phyloP scores from a whole-genome alignment of 2,888 invertebrate species.

The Peribatodes rhomboidaria region DNA sequence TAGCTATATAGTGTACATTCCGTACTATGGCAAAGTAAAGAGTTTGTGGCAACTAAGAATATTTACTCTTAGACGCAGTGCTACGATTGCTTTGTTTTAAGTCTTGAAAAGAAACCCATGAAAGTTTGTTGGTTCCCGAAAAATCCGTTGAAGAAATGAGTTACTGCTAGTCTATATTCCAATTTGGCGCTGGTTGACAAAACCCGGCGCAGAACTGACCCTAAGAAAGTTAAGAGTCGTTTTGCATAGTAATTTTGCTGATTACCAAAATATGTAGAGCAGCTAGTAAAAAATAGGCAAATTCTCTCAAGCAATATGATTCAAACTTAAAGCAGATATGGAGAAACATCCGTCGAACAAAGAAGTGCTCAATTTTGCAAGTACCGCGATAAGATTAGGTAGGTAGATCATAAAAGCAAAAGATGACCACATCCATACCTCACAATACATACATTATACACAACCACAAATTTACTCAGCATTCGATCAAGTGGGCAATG shows the following conservation, averaged over 20 bases:
- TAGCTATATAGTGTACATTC: too few relatives aligned
- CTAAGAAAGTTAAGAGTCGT: background rate
- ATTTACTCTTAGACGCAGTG: background rate
- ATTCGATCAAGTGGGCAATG: slow-evolving; percentile 49
- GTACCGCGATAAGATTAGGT: slow-evolving; percentile 13
- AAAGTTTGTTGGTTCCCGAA: background rate
- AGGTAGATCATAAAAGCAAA: slow-evolving; percentile 17
- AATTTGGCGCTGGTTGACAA: background rate
- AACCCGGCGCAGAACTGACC: too few relatives aligned
- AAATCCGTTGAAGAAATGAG: background rate
- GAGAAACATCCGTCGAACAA: background rate
- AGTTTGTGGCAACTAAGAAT: too few relatives aligned
- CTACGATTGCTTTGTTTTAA: background rate
- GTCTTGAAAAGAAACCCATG: too few relatives aligned
- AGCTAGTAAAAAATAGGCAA: background rate
- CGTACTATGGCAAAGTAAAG: too few relatives aligned
- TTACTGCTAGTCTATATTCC: background rate
- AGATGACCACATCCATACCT: slow-evolving; percentile 27
- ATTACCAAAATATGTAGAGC: background rate
- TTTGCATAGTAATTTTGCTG: background rate
- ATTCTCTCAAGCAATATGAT: too few relatives aligned
- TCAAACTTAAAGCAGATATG: background rate
- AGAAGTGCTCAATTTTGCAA: background rate
- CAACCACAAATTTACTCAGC: slow-evolving; percentile 31
- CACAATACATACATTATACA: slow-evolving; percentile 16